Base-by-base conservation (phyloP, 2,797 vertebrate species). In the Nothura maculosa region DNA sequence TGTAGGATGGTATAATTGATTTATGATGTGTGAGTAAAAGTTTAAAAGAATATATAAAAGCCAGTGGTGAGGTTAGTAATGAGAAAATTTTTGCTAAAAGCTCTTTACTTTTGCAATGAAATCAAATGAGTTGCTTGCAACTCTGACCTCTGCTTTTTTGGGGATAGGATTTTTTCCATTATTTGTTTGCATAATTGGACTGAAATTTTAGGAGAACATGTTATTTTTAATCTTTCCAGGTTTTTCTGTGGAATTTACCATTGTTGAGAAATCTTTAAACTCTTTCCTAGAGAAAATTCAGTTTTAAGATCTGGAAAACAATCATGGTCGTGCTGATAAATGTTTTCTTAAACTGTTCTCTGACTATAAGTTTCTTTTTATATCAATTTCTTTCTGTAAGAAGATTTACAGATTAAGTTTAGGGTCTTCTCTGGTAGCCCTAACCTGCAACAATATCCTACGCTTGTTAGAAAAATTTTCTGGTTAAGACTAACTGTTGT, bases 341-440 rank as follows among this genome's bases (percentile, higher is more conserved):
- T 76, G 50, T 62, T 86, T 91, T 72, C 48, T 72, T 30, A 80
- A 74, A n/a, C 0, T 0, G 1, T 80, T 93, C 78, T 58, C 20
- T 58, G 22, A 52, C 20, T 54, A 18, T 58, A 54, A 0, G 34
- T 43, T 38, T 60, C 16, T 82, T 54, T 16, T 30, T 66, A 2
- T 79, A 9, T 60, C 19, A 0, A 34, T 50, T 32, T 60, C 16
- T 82, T 54, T 14, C 32, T 66, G 2, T 79, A 9, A 57, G 24
- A 80, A 74, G 61, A 52, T 60, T 42, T 4, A 0, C 38, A 54
- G 40, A 30, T 88, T 60, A 67, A 22, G 36, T 75, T 68, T 83
- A 13, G 2, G 6, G 12, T 67, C 42, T 79, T 0, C 0, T 42
- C 5, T 24, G 36, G 25, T 72, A 40, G 16, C 58, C 7, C 38